Evolutionary conservation across 2,888 invertebrate genomes (phyloP), one percentile per base, ranked within the genome.

Genomic region (Agonopterix arenella): DNA sequence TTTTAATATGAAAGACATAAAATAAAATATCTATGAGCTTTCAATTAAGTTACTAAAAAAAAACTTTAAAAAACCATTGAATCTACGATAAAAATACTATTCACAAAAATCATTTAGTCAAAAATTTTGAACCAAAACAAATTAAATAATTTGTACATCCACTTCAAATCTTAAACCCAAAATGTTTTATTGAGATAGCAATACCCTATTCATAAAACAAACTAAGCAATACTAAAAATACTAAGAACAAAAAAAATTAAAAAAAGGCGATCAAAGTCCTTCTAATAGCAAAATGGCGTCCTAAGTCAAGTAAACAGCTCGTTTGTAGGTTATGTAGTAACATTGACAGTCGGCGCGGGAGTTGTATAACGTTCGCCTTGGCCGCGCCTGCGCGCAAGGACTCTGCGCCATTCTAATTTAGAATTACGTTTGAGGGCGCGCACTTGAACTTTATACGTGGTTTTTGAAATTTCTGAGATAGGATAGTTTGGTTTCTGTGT

Each of bases 281-380:
- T 43, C 18, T 7, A 36, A 36, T 40, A 67, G 51, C 75, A 80
- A 80, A 66, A 80, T 80, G 80, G 80, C 80, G 70, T 42, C 50
- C 40, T 16, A 38, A 46, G 46, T 28, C 28, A 28, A 28, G 28
- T 28, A 28, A 49, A 44, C 36, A 16, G 36, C 41, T 8, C 13
- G 41, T 45, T 36, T 72, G 73, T 76, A 76, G 76, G 76, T 73
- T 76, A 73, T 76, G 75, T 81, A 80, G 84, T 84, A 80, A 83
- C 84, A 84, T 84, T 84, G 84, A 82, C 84, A 78, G 76, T 77
- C 69, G 71, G 57, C 58, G 60, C 60, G 36, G 58, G 75, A 75
- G 80, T 76, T 67, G 71, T 70, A 70, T 70, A 66, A 72, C 70
- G 70, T 60, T 71, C 62, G 81, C 79, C 82, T 81, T 80, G 83